Evolutionary conservation across 2,797 vertebrate genomes (phyloP), one percentile per base, ranked within the genome.

Genomic region (Acrocephalus scirpaceus): DNA sequence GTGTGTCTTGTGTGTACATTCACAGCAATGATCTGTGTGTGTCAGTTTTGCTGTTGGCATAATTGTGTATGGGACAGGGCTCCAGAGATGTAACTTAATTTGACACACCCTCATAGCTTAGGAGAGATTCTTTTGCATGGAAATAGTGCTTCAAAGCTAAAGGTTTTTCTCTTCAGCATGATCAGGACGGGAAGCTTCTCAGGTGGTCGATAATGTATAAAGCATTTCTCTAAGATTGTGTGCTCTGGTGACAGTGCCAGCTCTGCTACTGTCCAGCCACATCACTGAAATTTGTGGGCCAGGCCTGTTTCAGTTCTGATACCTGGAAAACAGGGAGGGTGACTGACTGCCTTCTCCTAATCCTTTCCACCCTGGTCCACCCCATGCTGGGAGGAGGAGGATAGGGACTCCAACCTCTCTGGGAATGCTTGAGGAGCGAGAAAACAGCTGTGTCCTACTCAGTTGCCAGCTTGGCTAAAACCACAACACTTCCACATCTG

Each of bases 401-500:
- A 58, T 19, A 16, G 17, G 7, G 30, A 5, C 21, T 36, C 45
- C 14, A 47, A 13, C 6, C 16, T 25, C 18, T 30, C 51, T 14
- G 34, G 51, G 53, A 51, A 72, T 40, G 26, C 58, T 20, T 17
- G 6, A 29, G 53, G 17, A 38, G 23, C 0, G 1, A 60, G 29
- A 0, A 5, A 89, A 61, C 7, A 48, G 53, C 30, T 72, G 18
- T 25, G 9, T 42, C 1, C 1, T 16, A 23, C 10, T 65, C 16
- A 32, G 6, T 17, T 84, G 18, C 66, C 44, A n/a, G 25, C 15
- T 60, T 30, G 45, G 18, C 36, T 50, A 29, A 62, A 89, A 44
- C 13, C 56, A 48, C 30, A 44, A 3, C 48, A 32, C 13, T 69
- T 88, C 11, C 21, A 53, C 23, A 16, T 36, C 34, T 40, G 8